Evolutionary conservation across 64 coral and sea anemone genomes (phyloP).

Genomic region (Actinia equina): DNA sequence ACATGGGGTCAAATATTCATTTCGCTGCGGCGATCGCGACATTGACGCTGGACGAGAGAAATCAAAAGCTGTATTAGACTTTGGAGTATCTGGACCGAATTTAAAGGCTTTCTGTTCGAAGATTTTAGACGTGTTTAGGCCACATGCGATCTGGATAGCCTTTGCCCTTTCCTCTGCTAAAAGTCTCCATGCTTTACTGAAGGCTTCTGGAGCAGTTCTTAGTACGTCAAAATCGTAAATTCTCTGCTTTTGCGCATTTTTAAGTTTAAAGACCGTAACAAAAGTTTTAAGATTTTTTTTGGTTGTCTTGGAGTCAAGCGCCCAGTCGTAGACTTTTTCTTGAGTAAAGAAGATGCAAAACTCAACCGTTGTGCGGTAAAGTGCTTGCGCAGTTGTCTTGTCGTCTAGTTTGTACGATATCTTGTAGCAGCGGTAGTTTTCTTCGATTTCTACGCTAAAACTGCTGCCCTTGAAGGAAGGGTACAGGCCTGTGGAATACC

Average conservation of each 20-base stretch:
- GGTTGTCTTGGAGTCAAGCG: not conserved
- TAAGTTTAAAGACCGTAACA: not conserved
- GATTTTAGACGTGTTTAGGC: not conserved
- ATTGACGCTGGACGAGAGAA: not conserved
- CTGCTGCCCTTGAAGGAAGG: not conserved
- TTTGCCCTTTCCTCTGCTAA: conserved; percentile 9
- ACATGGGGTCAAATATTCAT: not conserved
- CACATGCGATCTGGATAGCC: not conserved
- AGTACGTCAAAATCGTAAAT: not conserved
- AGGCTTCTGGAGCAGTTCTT: not conserved
- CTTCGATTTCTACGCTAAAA: not conserved
- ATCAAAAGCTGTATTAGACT: not conserved
- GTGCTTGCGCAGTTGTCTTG: not conserved
- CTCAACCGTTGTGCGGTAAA: conserved; percentile 3
- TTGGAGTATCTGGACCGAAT: conserved; percentile 7
- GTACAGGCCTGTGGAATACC: not conserved
- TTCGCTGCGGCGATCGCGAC: not conserved
- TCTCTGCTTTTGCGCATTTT: not conserved
- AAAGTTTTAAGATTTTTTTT: not conserved
- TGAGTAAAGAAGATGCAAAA: conserved; percentile 12
- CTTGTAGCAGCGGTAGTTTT: conserved; percentile 15
- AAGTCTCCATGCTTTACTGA: not conserved
- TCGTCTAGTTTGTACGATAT: not conserved
- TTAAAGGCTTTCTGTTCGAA: not conserved
- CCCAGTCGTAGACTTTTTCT: conserved; percentile 19